phyloP scores from a whole-genome alignment of 1,140 invertebrate genomes.

The Cydia amplana region DNA sequence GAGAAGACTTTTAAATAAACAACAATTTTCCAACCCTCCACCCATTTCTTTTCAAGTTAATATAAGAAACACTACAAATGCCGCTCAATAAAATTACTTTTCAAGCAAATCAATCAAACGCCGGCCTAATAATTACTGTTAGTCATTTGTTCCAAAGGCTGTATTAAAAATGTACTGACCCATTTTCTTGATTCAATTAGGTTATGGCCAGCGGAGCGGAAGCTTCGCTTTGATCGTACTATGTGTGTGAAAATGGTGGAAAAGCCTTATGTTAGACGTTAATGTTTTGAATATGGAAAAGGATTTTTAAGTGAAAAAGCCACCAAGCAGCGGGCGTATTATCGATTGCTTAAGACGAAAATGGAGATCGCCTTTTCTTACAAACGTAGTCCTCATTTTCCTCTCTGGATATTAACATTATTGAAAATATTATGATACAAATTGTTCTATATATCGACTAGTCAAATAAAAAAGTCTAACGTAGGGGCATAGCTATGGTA shows the following conservation, averaged over 20 bases:
- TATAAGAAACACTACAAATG: conserved; percentile 10
- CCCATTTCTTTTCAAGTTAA: neutral
- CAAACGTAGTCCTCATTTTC: no score
- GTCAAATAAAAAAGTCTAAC: no score
- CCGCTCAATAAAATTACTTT: neutral
- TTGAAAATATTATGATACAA: no score
- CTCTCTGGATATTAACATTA: no score
- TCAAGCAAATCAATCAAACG: conserved; percentile 14
- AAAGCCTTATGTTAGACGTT: neutral
- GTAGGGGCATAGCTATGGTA: no score
- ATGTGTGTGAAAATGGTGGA: neutral
- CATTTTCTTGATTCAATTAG: neutral
- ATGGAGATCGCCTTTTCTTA: no score
- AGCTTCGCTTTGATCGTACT: neutral
- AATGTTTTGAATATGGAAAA: neutral
- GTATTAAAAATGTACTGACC: conserved; percentile 12
- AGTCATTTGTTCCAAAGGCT: neutral
- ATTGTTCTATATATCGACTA: no score
- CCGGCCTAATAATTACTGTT: conserved; percentile 1
- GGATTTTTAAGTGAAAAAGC: no score
- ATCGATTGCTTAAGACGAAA: no score
- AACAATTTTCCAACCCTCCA: neutral
- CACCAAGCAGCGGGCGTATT: no score
- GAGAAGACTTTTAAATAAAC: neutral
- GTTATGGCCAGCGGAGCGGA: neutral